Evolutionary conservation across 2,888 invertebrate species (phyloP).

Genomic region (Cephalotes varians): DNA sequence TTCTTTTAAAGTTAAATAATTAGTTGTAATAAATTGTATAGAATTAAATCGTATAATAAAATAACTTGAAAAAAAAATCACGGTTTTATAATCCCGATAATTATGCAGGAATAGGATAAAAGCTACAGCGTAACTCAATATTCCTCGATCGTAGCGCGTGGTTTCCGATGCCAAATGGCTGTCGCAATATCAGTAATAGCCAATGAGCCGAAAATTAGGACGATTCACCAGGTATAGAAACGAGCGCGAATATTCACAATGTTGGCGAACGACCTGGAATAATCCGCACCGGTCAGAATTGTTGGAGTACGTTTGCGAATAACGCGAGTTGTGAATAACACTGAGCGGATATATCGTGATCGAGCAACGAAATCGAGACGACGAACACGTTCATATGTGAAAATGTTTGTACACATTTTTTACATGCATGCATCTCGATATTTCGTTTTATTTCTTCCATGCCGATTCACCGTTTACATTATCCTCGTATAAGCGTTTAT

Average conservation of each 20-base stretch:
- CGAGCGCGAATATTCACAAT: conserved; percentile 33
- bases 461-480: not conserved
- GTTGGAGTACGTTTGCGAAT: conserved; percentile 19
- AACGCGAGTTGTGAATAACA: conserved; percentile 5
- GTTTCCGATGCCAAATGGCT: conserved; percentile 33
- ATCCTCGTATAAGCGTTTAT: not conserved
- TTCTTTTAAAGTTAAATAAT: not conserved
- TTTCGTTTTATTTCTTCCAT: not conserved
- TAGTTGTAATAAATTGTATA: not conserved
- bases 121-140: conserved; percentile 4
- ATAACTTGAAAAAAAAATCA: conserved; percentile 1
- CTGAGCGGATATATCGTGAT: not conserved
- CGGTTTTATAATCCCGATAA: not conserved
- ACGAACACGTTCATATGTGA: not conserved
- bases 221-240: not conserved
- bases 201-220: conserved; percentile 52
- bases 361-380: not conserved
- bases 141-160: conserved; percentile 4
- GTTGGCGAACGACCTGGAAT: conserved; percentile 34
- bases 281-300: conserved; percentile 16
- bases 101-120: not conserved
- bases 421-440: not conserved
- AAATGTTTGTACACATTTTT: conserved; percentile 1
- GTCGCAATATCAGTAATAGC: conserved; percentile 42
- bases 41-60: not conserved